phyloP scores from a whole-genome alignment of 2,113 vertebrate genomes.

The Atlantisia rogersi region DNA sequence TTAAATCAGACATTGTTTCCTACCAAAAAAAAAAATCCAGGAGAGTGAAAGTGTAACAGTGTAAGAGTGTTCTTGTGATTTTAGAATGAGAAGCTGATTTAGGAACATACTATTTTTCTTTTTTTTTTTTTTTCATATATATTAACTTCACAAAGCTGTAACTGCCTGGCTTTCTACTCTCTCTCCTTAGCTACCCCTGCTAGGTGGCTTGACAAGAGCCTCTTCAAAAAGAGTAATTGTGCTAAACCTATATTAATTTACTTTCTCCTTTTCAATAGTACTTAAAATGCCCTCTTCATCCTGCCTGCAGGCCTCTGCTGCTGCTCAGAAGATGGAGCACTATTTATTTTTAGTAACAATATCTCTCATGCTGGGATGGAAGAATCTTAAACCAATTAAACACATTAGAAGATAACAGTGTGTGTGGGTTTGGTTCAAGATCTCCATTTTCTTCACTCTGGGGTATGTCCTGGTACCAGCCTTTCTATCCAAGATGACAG shows the following conservation, averaged over 20 bases:
- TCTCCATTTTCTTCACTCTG: conserved; percentile 43
- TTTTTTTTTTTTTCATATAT: too few species aligned
- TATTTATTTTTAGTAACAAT: conserved; percentile 69
- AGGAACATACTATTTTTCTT: background rate
- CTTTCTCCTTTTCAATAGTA: conserved; percentile 8
- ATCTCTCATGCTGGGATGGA: conserved; percentile 53
- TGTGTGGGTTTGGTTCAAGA: conserved; percentile 58
- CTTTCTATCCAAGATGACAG: conserved; percentile 43
- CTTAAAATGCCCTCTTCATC: conserved; percentile 8
- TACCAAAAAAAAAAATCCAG: background rate
- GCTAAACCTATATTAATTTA: conserved; percentile 13
- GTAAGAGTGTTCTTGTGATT: background rate
- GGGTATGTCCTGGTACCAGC: background rate
- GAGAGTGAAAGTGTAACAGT: background rate
- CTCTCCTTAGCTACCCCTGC: background rate
- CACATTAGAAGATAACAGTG: conserved; percentile 66
- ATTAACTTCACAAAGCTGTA: background rate
- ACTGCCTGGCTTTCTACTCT: background rate
- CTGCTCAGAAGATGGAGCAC: conserved; percentile 10
- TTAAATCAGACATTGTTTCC: conserved; percentile 39
- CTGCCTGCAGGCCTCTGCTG: conserved; percentile 26
- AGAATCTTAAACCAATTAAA: conserved; percentile 69
- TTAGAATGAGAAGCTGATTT: background rate
- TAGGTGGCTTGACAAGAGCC: background rate
- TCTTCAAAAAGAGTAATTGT: conserved; percentile 4